These are phyloP conservation scores for Pachyuromys duprasi DNA, from an alignment of 2,797 vertebrate genomes.

Conservation along the genomic window DNA sequence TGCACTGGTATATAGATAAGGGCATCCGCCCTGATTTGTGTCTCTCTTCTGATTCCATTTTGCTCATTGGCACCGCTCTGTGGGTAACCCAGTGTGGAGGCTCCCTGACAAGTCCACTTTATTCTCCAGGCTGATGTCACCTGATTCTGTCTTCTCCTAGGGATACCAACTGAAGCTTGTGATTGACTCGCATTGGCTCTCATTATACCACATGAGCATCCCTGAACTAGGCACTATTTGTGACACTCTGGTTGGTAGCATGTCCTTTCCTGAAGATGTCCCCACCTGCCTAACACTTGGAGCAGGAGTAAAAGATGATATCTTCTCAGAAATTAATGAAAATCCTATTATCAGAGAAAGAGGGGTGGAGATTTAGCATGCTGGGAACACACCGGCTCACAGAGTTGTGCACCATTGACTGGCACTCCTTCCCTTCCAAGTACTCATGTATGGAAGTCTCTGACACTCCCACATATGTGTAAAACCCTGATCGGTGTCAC, in stretches of 20 bases:
- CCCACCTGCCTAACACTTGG: background rate
- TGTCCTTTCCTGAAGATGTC: background rate
- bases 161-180: background rate
- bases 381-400: background rate
- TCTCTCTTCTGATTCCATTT: background rate
- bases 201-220: background rate
- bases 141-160: background rate
- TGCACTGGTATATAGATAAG: background rate
- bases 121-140: background rate
- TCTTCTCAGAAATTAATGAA: background rate
- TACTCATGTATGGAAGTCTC: rapidly evolving
- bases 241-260: background rate
- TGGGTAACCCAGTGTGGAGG: background rate
- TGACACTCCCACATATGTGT: rapidly evolving
- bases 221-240: too few species aligned
- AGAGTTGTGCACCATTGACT: rapidly evolving
- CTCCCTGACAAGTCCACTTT: background rate
- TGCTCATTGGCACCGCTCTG: too few species aligned
- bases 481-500: too few species aligned
- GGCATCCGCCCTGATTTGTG: background rate
- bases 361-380: rapidly evolving
- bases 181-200: background rate
- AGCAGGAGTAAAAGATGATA: background rate
- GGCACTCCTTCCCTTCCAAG: background rate
- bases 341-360: background rate